Conservation (phyloP, 2,888 invertebrate species). For the Strigamia transsilvanica region DNA sequence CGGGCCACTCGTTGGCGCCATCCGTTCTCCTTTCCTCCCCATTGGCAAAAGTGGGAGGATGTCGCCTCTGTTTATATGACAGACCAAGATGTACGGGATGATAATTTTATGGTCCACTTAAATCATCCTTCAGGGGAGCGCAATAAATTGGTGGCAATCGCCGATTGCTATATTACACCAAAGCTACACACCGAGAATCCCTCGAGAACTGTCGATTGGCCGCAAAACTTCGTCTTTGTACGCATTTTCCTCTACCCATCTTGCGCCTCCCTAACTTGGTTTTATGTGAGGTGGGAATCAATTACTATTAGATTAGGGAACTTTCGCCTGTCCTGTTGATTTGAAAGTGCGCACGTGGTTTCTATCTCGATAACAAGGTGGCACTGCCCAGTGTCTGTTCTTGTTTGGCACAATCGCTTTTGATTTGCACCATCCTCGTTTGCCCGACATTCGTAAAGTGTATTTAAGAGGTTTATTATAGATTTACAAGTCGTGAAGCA, state of each 20-base stretch:
- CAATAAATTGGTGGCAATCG: constrained; percentile 51
- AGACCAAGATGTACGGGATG: constrained; percentile 52
- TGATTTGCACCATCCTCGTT: constrained; percentile 4
- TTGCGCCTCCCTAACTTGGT: neutral
- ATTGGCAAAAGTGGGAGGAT: constrained; percentile 42
- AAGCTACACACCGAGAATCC: constrained; percentile 43
- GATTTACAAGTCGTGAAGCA: constrained; percentile 43
- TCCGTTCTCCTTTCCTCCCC: constrained; percentile 43
- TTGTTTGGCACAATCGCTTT: constrained; percentile 27
- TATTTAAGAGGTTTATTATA: constrained; percentile 49
- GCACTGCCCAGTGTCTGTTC: constrained; percentile 29
- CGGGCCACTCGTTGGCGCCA: constrained; percentile 44
- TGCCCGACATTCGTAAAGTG: neutral
- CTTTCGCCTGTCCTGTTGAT: constrained; percentile 39
- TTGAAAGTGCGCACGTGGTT: constrained; percentile 39
- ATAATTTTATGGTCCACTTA: constrained; percentile 54
- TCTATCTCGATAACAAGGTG: constrained; percentile 42
- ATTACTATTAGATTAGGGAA: constrained; percentile 40
- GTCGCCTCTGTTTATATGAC: constrained; percentile 48
- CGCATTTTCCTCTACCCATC: neutral
- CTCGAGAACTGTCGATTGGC: neutral
- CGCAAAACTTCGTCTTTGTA: neutral
- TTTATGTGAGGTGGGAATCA: constrained; percentile 48
- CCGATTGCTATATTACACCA: constrained; percentile 50
- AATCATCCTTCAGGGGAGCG: constrained; percentile 48